Conservation (phyloP, 2,113 vertebrate genomes). For the Rhinopomastus cyanomelas region DNA sequence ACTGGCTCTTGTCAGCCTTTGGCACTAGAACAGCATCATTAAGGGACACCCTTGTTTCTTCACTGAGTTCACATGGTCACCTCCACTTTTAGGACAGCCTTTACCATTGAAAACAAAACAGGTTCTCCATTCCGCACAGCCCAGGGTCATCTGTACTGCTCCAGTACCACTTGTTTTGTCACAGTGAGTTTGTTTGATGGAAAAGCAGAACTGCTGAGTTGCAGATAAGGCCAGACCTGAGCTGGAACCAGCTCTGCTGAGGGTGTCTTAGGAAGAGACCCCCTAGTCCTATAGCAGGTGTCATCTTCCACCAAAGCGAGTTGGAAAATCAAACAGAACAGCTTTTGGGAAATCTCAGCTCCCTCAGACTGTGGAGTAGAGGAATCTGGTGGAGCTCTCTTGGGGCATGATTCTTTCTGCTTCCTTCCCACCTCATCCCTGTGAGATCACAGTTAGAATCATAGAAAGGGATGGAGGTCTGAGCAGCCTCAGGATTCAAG, state of each 20-base stretch:
- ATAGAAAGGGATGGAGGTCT: no score
- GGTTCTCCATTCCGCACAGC: background rate
- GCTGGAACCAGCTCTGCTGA: background rate
- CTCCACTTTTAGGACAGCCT: background rate
- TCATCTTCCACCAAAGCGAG: no score
- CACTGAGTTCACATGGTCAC: background rate
- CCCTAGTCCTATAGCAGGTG: background rate
- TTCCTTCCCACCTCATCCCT: background rate
- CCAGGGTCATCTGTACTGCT: background rate
- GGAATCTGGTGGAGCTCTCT: background rate
- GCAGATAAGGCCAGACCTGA: background rate
- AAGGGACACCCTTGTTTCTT: background rate
- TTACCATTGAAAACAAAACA: background rate
- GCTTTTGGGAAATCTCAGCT: background rate
- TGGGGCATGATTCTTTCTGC: background rate
- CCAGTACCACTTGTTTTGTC: background rate
- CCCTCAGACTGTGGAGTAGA: fast-evolving
- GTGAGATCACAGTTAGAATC: fast-evolving
- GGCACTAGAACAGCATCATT: background rate
- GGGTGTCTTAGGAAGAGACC: background rate
- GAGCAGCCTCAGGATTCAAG: no score
- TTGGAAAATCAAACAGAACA: no score
- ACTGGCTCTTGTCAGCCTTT: background rate
- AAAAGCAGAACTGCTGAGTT: background rate
- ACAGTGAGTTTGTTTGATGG: background rate